Conservation (phyloP, 2,888 invertebrate species). For the Thelaira solivaga region DNA sequence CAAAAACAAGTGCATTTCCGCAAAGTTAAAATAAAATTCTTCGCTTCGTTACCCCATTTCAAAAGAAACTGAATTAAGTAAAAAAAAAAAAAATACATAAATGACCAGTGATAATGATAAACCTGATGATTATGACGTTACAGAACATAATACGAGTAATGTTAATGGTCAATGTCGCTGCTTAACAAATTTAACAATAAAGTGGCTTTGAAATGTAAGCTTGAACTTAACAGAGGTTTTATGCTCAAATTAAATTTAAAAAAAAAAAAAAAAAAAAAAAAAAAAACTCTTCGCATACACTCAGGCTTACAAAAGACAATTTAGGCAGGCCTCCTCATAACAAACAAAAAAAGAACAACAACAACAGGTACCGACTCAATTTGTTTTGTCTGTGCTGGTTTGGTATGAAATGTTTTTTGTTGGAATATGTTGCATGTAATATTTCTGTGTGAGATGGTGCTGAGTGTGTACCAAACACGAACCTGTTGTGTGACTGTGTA, state of each 20-base stretch:
- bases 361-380: constrained; percentile 33
- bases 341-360: constrained; percentile 39
- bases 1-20: constrained; percentile 60
- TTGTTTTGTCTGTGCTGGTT: not conserved
- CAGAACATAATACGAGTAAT: constrained; percentile 5
- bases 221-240: constrained; percentile 68
- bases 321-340: constrained; percentile 44
- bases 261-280: too few relatives aligned
- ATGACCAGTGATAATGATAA: constrained; percentile 32
- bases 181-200: constrained; percentile 41
- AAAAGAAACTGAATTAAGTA: constrained; percentile 24
- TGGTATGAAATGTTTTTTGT: constrained; percentile 12
- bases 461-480: constrained; percentile 2
- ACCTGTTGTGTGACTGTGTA: not conserved
- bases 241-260: constrained; percentile 21
- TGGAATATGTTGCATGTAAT: constrained; percentile 28
- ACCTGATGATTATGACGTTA: constrained; percentile 12
- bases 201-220: constrained; percentile 25
- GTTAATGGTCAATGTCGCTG: constrained; percentile 53
- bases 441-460: constrained; percentile 27
- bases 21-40: constrained; percentile 45
- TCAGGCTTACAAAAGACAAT: not conserved
- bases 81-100: constrained; percentile 11
- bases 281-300: too few relatives aligned
- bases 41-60: constrained; percentile 55